phyloP scores from a whole-genome alignment of 2,888 invertebrate genomes.

The Drosophila dives region DNA sequence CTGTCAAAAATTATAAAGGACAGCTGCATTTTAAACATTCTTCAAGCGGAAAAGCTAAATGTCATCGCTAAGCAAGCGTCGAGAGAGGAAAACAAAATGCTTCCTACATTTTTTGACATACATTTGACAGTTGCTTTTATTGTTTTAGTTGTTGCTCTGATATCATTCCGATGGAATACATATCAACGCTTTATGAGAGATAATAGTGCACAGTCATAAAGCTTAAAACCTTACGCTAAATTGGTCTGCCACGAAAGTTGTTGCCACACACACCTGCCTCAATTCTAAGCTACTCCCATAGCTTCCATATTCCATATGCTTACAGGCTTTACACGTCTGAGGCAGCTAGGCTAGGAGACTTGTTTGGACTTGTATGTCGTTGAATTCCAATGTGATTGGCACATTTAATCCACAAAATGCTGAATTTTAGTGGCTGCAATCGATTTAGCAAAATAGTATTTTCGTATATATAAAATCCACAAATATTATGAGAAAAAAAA shows the following conservation, averaged over 20 bases:
- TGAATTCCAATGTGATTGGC: conserved; percentile 31
- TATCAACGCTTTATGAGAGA: conserved; percentile 14
- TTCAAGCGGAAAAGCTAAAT: conserved; percentile 13
- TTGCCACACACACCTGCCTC: background rate
- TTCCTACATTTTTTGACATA: conserved; percentile 43
- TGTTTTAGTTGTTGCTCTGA: conserved; percentile 8
- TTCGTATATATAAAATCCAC: background rate
- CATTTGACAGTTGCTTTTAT: conserved; percentile 32
- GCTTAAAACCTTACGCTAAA: conserved; percentile 28
- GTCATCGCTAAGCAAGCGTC: conserved; percentile 30
- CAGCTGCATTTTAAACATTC: background rate
- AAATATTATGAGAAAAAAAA: background rate
- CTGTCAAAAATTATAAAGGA: conserved; percentile 26
- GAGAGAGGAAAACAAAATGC: conserved; percentile 35
- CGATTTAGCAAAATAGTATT: background rate
- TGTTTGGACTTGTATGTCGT: conserved; percentile 31
- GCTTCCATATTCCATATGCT: conserved; percentile 17
- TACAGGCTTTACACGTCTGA: conserved; percentile 2
- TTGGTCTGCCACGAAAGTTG: conserved; percentile 29
- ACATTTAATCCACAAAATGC: conserved; percentile 23
- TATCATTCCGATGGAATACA: conserved; percentile 31
- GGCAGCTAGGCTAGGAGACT: background rate
- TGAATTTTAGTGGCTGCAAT: conserved; percentile 15
- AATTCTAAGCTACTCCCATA: background rate
- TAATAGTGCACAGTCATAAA: conserved; percentile 9